Conservation (phyloP, 2,113 vertebrate species). For the Leucosticte australis region DNA sequence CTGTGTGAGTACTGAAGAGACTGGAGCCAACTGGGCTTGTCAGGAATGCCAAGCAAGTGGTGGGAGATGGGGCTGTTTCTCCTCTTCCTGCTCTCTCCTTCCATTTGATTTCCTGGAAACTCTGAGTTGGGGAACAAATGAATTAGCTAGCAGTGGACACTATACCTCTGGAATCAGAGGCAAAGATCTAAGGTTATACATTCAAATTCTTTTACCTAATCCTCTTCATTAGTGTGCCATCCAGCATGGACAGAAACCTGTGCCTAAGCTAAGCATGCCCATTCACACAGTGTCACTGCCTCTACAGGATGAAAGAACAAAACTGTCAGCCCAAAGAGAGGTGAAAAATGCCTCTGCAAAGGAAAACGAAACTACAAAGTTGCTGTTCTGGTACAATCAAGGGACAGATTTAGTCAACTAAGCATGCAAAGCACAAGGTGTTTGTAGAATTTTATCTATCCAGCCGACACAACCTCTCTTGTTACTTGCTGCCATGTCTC, state of each 20-base stretch:
- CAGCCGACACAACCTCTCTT: not conserved
- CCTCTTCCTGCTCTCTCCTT: not conserved
- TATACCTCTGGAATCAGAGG: not conserved
- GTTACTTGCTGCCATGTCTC: not conserved
- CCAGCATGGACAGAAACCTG: not conserved
- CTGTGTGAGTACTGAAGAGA: not conserved
- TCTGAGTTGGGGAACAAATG: not conserved
- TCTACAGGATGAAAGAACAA: not conserved
- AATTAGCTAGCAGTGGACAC: not conserved
- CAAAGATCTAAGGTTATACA: not conserved
- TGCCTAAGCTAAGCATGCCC: not conserved
- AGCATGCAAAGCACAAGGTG: not conserved
- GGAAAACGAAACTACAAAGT: not conserved
- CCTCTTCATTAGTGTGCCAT: not conserved
- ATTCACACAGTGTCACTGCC: not conserved
- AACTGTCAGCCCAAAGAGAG: not conserved
- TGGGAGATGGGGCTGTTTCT: not conserved
- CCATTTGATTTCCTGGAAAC: not conserved
- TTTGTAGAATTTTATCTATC: not conserved
- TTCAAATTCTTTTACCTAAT: not conserved
- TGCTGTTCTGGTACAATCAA: not conserved
- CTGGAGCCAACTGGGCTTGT: not conserved
- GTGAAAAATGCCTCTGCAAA: not conserved
- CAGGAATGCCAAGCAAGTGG: not conserved
- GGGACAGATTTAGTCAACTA: not conserved